These are phyloP conservation scores for Phoebastria nigripes DNA, from an alignment of 2,797 vertebrate species.

Conservation along the genomic window DNA sequence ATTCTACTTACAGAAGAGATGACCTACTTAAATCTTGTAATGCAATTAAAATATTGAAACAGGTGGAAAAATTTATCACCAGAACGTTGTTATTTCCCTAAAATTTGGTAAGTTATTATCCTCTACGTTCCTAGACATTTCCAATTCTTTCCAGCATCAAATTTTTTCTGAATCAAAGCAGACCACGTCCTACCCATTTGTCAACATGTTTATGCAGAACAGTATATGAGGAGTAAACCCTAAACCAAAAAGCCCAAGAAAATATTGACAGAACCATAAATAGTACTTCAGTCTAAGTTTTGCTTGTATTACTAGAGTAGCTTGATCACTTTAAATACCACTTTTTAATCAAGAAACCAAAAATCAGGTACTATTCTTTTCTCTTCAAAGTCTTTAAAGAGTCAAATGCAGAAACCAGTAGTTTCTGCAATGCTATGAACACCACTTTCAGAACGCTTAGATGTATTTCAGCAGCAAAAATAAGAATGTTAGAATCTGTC, in stretches of 20 bases:
- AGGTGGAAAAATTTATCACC: not conserved
- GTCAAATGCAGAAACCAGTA: not conserved
- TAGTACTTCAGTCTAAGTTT: not conserved
- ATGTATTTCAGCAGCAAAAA: not conserved
- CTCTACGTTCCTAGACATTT: not conserved
- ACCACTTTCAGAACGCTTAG: not conserved
- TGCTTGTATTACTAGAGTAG: not conserved
- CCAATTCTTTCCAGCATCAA: not conserved
- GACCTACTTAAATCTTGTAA: not conserved
- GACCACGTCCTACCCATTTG: not conserved
- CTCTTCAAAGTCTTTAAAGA: not conserved
- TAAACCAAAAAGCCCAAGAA: not conserved
- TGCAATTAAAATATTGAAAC: not conserved
- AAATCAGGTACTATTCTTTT: not conserved
- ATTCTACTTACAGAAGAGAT: not conserved
- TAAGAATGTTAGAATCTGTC: not conserved
- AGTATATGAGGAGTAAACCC: not conserved
- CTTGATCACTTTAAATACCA: not conserved
- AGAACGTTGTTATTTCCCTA: not conserved
- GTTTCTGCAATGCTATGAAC: not conserved
- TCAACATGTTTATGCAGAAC: not conserved
- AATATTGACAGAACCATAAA: not conserved
- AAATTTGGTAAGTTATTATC: not conserved
- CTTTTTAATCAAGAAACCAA: not conserved
- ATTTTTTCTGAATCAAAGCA: not conserved